phyloP scores from a whole-genome alignment of 2,888 invertebrate species.

The Blastobasis lacticolella region DNA sequence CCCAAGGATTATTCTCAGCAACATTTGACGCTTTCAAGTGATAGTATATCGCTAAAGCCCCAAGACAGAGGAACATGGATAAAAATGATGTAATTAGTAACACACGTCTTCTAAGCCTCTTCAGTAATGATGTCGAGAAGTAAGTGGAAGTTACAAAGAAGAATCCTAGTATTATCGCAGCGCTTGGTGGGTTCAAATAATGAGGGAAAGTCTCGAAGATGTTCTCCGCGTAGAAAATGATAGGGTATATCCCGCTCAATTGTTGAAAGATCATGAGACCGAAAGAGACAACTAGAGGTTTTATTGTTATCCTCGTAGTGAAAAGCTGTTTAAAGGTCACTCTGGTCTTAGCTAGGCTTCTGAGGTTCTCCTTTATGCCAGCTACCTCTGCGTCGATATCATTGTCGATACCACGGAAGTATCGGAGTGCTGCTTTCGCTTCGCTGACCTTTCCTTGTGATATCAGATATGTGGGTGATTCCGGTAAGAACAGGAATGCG shows the following conservation, averaged over 20 bases:
- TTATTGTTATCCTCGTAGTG: conserved; percentile 49
- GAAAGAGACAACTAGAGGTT: conserved; percentile 64
- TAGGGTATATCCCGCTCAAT: conserved; percentile 75
- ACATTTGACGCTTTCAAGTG: conserved; percentile 41
- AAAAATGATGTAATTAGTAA: conserved; percentile 76
- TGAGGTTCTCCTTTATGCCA: conserved; percentile 57
- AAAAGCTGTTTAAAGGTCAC: conserved; percentile 61
- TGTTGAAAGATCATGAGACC: conserved; percentile 80
- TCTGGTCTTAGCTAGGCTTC: conserved; percentile 55
- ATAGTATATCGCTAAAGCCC: conserved; percentile 64
- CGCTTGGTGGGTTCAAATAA: conserved; percentile 45
- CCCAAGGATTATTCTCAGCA: conserved; percentile 45
- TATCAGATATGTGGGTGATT: conserved; percentile 79
- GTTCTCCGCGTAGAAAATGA: conserved; percentile 73
- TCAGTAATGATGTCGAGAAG: conserved; percentile 73
- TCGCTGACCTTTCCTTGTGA: conserved; percentile 69
- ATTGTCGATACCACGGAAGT: conserved; percentile 76
- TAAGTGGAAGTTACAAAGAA: conserved; percentile 75
- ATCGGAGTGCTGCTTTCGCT: conserved; percentile 75
- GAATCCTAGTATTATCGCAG: conserved; percentile 76
- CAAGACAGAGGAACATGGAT: conserved; percentile 71
- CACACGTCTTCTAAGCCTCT: conserved; percentile 75
- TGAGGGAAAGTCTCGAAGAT: conserved; percentile 69
- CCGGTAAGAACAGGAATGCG: conserved; percentile 78
- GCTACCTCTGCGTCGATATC: conserved; percentile 73